Percentiles rank a stretch among this genome's conserved stretches.
Conservation (phyloP, 2,113 vertebrate species). For the Bujurquina vittata region DNA sequence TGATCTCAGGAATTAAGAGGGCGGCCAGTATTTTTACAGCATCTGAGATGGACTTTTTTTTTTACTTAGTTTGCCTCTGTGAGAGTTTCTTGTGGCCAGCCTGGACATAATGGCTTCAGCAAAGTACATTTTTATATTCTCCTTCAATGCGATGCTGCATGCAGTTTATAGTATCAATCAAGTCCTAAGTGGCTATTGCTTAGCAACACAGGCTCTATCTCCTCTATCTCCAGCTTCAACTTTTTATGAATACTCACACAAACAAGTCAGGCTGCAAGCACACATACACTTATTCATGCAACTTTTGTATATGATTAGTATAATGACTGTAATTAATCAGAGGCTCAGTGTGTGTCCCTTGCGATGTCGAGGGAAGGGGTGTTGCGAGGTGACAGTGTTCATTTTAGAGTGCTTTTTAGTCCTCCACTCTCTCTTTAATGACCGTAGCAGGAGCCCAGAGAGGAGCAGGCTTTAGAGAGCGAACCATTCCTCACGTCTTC, state of each 20-base stretch:
- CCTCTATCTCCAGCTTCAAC: conserved; percentile 17
- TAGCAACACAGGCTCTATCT: conserved; percentile 63
- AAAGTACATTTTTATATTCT: conserved; percentile 39
- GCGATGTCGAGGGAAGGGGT: conserved; percentile 1
- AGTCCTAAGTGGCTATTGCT: conserved; percentile 63
- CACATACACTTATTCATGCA: conserved; percentile 1
- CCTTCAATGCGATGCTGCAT: conserved; percentile 25
- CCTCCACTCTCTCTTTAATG: conserved; percentile 57
- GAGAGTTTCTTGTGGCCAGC: background rate
- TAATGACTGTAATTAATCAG: conserved; percentile 72
- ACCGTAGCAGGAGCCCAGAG: conserved; percentile 47
- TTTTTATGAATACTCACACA: conserved; percentile 29
- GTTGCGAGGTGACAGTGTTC: conserved; percentile 14
- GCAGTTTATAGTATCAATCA: conserved; percentile 58
- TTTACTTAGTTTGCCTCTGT: background rate
- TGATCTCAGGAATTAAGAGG: background rate
- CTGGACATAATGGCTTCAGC: conserved; percentile 11
- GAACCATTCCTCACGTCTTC: conserved; percentile 62
- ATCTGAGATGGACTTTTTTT: background rate
- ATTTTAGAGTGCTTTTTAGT: conserved; percentile 53
- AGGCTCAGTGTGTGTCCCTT: conserved; percentile 47
- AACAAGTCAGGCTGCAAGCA: conserved; percentile 25
- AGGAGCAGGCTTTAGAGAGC: conserved; percentile 38
- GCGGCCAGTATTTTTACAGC: background rate
- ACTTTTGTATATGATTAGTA: conserved; percentile 61